phyloP scores from a whole-genome alignment of 2,113 vertebrate genomes.

The Macquaria ambigua region DNA sequence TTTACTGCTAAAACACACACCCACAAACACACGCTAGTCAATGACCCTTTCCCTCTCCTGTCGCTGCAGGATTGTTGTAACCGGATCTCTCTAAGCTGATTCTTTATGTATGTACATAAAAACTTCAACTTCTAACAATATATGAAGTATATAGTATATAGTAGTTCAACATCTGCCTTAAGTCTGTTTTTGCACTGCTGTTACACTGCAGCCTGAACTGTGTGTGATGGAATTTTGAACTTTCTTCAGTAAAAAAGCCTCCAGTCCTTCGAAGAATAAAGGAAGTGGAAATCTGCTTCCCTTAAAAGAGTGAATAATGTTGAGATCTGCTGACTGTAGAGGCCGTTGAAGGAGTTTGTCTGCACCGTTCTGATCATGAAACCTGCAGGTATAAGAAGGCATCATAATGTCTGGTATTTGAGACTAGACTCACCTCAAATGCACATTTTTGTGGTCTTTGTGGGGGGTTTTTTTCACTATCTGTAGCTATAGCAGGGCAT shows the following conservation, averaged over 20 bases:
- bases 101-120: slow-evolving; percentile 33
- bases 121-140: not conserved
- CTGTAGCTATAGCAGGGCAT: not conserved
- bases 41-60: not conserved
- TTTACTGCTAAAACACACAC: slow-evolving; percentile 3
- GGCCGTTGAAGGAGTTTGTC: not conserved
- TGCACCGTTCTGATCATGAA: not conserved
- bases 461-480: slow-evolving; percentile 3
- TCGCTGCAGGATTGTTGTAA: slow-evolving; percentile 1
- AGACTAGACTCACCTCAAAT: not conserved
- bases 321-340: slow-evolving; percentile 12
- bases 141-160: not conserved
- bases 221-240: not conserved
- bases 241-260: not conserved
- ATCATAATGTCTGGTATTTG: slow-evolving; percentile 8
- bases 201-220: slow-evolving; percentile 3
- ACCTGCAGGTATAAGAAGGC: not conserved
- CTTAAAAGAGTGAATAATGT: not conserved
- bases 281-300: slow-evolving; percentile 1
- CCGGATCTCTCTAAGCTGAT: not conserved
- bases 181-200: not conserved
- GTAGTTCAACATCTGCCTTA: not conserved
- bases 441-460: not conserved
- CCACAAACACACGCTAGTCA: not conserved
- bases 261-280: slow-evolving; percentile 3